Conservation (phyloP, 2,113 vertebrate genomes). For the Electrona antarctica region DNA sequence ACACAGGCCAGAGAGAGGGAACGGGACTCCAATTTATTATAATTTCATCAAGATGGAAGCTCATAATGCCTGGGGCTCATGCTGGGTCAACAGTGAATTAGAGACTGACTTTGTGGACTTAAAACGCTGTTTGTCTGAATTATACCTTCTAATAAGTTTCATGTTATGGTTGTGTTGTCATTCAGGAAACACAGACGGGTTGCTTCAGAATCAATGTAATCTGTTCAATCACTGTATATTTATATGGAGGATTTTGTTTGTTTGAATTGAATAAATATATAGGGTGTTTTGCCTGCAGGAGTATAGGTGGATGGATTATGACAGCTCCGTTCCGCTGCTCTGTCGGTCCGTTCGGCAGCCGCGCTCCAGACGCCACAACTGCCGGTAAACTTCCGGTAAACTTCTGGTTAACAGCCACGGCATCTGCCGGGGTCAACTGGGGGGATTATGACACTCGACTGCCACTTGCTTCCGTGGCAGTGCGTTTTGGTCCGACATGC, state of each 20-base stretch:
- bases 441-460: no score
- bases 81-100: neutral
- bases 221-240: neutral
- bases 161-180: slow-evolving; percentile 5
- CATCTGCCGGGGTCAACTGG: no score
- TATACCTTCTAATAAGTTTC: slow-evolving; percentile 12
- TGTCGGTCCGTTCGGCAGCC: no score
- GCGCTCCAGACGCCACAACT: no score
- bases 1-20: slow-evolving; percentile 25
- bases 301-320: no score
- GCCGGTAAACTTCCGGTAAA: no score
- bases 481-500: no score
- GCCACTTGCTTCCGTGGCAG: no score
- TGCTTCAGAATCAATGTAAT: neutral
- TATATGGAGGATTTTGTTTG: neutral
- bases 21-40: slow-evolving; percentile 2
- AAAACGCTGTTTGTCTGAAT: neutral
- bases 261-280: no score
- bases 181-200: neutral
- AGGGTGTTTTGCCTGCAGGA: no score
- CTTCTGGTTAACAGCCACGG: no score
- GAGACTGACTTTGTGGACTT: slow-evolving; percentile 5
- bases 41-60: slow-evolving; percentile 30
- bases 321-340: no score
- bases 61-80: slow-evolving; percentile 27